A percentile compares a stretch with the other conserved stretches of the same genome.
These are phyloP conservation scores for Nomada goodeniana DNA, from an alignment of 2,888 invertebrate genomes.

Conservation along the genomic window DNA sequence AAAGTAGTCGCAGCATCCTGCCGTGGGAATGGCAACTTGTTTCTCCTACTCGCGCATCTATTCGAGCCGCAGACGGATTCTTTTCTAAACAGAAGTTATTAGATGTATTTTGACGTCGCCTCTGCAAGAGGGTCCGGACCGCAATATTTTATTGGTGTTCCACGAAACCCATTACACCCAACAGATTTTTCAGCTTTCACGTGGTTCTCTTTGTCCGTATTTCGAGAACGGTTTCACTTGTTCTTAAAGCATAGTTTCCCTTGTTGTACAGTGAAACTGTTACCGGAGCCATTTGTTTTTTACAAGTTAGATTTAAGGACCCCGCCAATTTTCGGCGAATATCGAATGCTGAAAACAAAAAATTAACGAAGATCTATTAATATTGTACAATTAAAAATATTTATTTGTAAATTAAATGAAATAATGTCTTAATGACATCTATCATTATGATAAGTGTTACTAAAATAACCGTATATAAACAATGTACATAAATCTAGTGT, in stretches of 20 bases:
- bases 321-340: too few relatives aligned
- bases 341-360: too few relatives aligned
- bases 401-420: too few relatives aligned
- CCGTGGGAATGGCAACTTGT: slow-evolving; percentile 77
- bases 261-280: neutral
- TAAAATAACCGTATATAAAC: too few relatives aligned
- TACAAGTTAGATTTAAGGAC: too few relatives aligned
- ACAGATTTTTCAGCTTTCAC: neutral
- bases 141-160: slow-evolving; percentile 23
- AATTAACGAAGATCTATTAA: too few relatives aligned
- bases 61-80: slow-evolving; percentile 48
- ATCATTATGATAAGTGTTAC: too few relatives aligned
- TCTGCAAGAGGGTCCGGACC: slow-evolving; percentile 10
- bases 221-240: neutral
- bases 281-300: too few relatives aligned
- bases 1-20: slow-evolving; percentile 76
- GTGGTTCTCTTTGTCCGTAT: neutral
- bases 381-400: too few relatives aligned
- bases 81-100: slow-evolving; percentile 46
- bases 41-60: slow-evolving; percentile 68
- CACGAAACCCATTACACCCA: neutral
- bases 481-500: too few relatives aligned
- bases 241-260: too few relatives aligned
- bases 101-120: slow-evolving; percentile 6
- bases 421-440: too few relatives aligned